These are phyloP conservation scores for Anagyrus pseudococci DNA, from an alignment of 2,888 invertebrate species.

Conservation along the genomic window DNA sequence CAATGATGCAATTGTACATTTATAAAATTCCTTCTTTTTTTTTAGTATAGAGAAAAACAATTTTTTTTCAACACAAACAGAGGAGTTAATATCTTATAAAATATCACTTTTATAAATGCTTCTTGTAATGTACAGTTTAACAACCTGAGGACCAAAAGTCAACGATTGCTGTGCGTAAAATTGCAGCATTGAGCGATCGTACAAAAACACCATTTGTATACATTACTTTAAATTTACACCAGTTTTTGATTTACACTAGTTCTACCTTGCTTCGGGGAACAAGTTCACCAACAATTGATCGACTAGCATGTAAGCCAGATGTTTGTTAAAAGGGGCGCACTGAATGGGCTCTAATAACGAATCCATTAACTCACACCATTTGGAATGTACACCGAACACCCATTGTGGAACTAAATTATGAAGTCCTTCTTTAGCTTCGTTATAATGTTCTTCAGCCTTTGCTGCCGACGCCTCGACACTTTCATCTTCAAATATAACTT, in stretches of 20 bases:
- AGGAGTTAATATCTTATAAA: constrained; percentile 23
- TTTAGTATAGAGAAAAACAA: constrained; percentile 11
- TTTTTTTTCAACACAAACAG: constrained; percentile 16
- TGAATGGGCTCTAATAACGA: constrained; percentile 61
- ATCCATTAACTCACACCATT: constrained; percentile 54
- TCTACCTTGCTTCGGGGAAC: constrained; percentile 72
- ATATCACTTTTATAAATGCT: constrained; percentile 38
- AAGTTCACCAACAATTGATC: constrained; percentile 78
- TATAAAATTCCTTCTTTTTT: constrained; percentile 23
- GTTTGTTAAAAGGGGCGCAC: constrained; percentile 68
- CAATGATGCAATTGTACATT: constrained; percentile 9
- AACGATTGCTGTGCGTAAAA: constrained; percentile 34
- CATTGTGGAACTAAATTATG: constrained; percentile 53
- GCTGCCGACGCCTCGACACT: constrained; percentile 35
- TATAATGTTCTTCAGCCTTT: constrained; percentile 45
- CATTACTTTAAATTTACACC: background rate
- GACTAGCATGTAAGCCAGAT: constrained; percentile 78
- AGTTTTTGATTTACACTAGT: background rate
- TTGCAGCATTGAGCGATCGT: constrained; percentile 17
- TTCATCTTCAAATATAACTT: constrained; percentile 46
- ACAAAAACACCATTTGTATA: background rate
- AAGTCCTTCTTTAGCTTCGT: constrained; percentile 51
- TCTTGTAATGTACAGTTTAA: constrained; percentile 24
- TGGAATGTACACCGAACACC: constrained; percentile 49
- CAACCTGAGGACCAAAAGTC: constrained; percentile 17